Conservation (phyloP, 2,888 invertebrate genomes). For the Dicycla oo region DNA sequence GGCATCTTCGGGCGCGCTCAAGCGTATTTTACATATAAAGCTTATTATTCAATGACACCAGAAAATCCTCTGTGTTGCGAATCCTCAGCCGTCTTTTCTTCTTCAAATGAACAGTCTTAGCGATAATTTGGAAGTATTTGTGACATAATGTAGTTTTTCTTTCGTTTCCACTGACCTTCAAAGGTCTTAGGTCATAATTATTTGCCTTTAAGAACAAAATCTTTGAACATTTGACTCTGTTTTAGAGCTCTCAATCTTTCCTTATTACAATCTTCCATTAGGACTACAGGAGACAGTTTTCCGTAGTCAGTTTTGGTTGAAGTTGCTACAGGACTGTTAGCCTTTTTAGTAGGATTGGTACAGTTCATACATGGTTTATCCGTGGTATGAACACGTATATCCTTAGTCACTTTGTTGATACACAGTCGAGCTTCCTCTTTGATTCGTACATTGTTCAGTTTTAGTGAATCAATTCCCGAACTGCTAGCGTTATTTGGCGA, state of each 20-base stretch:
- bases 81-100: not conserved
- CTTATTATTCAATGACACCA: not conserved
- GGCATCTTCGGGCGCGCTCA: not conserved
- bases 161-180: slow-evolving; percentile 38
- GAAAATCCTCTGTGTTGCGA: not conserved
- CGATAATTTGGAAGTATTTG: not conserved
- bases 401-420: not conserved
- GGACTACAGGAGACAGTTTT: slow-evolving; percentile 45
- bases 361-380: slow-evolving; percentile 17
- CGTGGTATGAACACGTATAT: slow-evolving; percentile 11
- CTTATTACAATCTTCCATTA: slow-evolving; percentile 72
- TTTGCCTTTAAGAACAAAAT: slow-evolving; percentile 50
- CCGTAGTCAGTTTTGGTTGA: not conserved
- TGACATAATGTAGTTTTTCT: slow-evolving; percentile 43
- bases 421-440: slow-evolving; percentile 7
- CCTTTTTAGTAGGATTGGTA: not conserved
- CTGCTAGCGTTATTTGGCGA: not conserved
- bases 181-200: too few species aligned
- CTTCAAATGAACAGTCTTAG: not conserved
- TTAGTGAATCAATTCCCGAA: not conserved
- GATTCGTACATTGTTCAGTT: not conserved
- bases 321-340: not conserved
- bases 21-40: not conserved
- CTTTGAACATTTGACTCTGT: slow-evolving; percentile 34
- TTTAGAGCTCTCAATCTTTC: slow-evolving; percentile 62